Evolutionary conservation across 1,140 invertebrate genomes (phyloP).

Genomic region (Aethina tumida): DNA sequence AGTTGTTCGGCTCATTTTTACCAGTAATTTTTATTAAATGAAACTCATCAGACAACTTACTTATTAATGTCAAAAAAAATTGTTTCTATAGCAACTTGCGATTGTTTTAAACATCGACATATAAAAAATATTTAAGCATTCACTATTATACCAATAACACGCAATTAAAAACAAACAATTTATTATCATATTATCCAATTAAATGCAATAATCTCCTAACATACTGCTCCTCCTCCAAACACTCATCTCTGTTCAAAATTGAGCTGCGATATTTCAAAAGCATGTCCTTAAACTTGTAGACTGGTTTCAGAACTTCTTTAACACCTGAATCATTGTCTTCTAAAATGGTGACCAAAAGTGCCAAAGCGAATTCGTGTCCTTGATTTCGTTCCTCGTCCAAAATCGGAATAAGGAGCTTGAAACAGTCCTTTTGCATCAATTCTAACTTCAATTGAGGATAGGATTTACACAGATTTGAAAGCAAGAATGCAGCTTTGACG

Average conservation of each 20-base stretch:
- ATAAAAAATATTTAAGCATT: no score
- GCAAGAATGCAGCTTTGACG: constrained; percentile 60
- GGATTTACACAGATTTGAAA: constrained; percentile 46
- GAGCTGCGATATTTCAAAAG: constrained; percentile 20
- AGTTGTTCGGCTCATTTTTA: no score
- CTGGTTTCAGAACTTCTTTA: constrained; percentile 22
- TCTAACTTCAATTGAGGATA: constrained; percentile 45
- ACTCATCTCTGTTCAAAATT: constrained; percentile 24
- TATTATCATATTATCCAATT: no score
- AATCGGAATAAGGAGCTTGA: constrained; percentile 24
- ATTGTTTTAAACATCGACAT: no score
- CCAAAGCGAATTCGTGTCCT: constrained; percentile 30
- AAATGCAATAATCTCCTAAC: constrained; percentile 11
- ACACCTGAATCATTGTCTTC: constrained; percentile 24
- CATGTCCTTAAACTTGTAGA: constrained; percentile 21
- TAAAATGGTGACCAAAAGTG: constrained; percentile 21
- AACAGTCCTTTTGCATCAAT: constrained; percentile 7
- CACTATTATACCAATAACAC: no score
- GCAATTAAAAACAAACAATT: no score
- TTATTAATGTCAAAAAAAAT: no score
- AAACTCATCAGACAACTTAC: no score
- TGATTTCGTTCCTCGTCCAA: constrained; percentile 20
- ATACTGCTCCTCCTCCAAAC: constrained; percentile 14
- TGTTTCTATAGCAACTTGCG: no score
- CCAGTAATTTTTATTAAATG: no score